Evolutionary conservation across 2,888 invertebrate genomes (phyloP).

Genomic region (Muschampia plurimacula): DNA sequence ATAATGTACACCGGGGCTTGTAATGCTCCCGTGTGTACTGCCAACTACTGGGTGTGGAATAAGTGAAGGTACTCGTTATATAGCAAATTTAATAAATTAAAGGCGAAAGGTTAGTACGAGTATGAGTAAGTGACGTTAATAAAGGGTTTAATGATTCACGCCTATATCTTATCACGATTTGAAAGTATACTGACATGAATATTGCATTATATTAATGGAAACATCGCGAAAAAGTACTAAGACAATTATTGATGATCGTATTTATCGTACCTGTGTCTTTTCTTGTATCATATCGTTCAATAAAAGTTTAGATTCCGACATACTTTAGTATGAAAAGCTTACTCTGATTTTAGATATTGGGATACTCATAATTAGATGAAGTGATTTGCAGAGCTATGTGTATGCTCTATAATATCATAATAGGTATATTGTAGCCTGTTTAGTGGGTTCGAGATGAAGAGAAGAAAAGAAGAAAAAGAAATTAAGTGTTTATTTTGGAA

Average conservation of each 20-base stretch:
- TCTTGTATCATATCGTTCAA: too few species aligned
- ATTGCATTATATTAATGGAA: slow-evolving; percentile 22
- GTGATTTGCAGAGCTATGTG: too few species aligned
- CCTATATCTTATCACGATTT: slow-evolving; percentile 29
- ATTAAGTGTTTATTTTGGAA: too few species aligned
- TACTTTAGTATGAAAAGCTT: too few species aligned
- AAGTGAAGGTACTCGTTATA: slow-evolving; percentile 60
- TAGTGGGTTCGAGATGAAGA: too few species aligned
- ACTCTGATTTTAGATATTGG: too few species aligned
- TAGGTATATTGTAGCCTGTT: too few species aligned
- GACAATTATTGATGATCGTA: neutral
- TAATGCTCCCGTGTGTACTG: slow-evolving; percentile 57
- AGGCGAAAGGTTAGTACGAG: slow-evolving; percentile 54
- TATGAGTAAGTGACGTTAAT: slow-evolving; percentile 51
- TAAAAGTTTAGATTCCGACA: too few species aligned
- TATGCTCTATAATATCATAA: too few species aligned
- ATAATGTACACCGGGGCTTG: slow-evolving; percentile 73
- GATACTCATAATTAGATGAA: too few species aligned
- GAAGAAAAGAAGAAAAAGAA: too few species aligned
- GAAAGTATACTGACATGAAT: slow-evolving; percentile 27
- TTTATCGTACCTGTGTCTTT: too few species aligned
- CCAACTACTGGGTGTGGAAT: slow-evolving; percentile 63
- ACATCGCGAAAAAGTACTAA: neutral
- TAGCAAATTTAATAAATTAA: slow-evolving; percentile 77
- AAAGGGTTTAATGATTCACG: slow-evolving; percentile 48